Percentiles rank a stretch among this genome's conserved stretches.
These are phyloP conservation scores for Dione juno DNA, from an alignment of 2,888 invertebrate genomes.

Conservation along the genomic window DNA sequence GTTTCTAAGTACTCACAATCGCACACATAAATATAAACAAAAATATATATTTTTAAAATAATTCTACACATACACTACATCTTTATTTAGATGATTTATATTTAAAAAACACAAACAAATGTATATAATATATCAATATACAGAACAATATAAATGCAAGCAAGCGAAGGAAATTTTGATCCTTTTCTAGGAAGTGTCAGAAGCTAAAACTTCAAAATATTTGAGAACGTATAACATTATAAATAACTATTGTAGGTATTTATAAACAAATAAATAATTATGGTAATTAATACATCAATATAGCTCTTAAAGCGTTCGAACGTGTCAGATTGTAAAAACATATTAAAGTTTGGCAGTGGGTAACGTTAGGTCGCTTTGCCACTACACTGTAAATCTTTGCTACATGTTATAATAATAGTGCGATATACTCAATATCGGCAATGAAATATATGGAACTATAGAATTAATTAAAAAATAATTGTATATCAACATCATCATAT, in stretches of 20 bases:
- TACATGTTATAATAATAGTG: not conserved
- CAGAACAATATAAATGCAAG: not conserved
- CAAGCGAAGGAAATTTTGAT: not conserved
- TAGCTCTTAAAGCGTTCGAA: constrained; percentile 20
- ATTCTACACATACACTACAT: no score
- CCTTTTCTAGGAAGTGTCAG: not conserved
- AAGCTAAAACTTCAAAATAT: not conserved
- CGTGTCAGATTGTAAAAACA: constrained; percentile 33
- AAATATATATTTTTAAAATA: no score
- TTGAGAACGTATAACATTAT: constrained; percentile 41
- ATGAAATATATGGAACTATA: no score
- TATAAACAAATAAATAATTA: constrained; percentile 23
- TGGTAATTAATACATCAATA: constrained; percentile 32
- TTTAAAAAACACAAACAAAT: no score
- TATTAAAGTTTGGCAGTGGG: constrained; percentile 26
- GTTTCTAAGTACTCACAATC: no score
- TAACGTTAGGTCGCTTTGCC: constrained; percentile 15
- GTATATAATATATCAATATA: no score
- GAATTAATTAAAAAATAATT: no score
- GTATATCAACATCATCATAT: no score
- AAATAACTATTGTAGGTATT: not conserved
- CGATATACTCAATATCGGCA: no score
- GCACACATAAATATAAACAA: no score
- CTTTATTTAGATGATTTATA: no score
- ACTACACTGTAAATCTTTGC: not conserved